A percentile compares a stretch with the other conserved stretches of the same genome.
These are phyloP conservation scores for Teleogryllus oceanicus DNA, from an alignment of 2,888 invertebrate genomes.

Conservation along the genomic window DNA sequence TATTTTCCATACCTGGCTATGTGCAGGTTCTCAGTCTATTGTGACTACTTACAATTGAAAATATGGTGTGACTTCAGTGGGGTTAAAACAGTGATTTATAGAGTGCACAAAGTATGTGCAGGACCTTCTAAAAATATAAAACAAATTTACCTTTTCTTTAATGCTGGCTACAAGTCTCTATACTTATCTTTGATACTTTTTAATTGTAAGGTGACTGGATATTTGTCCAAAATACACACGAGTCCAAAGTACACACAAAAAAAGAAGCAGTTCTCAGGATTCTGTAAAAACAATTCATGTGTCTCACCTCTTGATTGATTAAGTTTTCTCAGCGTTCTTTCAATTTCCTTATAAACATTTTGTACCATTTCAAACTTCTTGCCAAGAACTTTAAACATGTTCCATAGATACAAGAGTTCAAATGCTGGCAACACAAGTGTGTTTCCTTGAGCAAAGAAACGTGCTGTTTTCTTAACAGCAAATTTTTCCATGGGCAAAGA, in stretches of 20 bases:
- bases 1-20: no score
- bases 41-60: no score
- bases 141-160: no score
- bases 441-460: constrained; percentile 72
- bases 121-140: no score
- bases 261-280: not conserved
- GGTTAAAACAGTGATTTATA: no score
- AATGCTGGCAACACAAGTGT: constrained; percentile 75
- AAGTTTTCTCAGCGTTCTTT: constrained; percentile 48
- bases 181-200: no score
- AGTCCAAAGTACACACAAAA: not conserved
- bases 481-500: constrained; percentile 97
- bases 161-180: no score
- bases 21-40: no score
- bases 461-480: constrained; percentile 77
- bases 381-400: constrained; percentile 78
- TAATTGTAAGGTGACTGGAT: no score
- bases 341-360: constrained; percentile 61
- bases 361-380: constrained; percentile 63
- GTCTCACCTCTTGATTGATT: constrained; percentile 43
- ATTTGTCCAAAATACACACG: no score
- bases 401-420: constrained; percentile 91
- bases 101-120: no score
- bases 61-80: no score
- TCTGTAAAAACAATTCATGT: not conserved